Base-by-base conservation (phyloP, 1,140 invertebrate species). In the Meteorus sp. region DNA sequence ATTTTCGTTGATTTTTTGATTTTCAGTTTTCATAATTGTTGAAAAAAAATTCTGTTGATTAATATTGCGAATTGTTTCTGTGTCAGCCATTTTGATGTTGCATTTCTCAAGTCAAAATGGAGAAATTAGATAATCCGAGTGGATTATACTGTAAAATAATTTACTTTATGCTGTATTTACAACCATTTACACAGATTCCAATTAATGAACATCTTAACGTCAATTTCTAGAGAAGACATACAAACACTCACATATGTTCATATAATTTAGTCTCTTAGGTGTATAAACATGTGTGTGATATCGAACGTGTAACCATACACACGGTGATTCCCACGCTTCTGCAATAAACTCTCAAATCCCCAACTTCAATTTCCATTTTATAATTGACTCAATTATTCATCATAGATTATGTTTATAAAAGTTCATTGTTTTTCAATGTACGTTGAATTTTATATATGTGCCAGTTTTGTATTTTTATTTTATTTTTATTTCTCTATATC, bases 131-230 rank as follows among this genome's bases (percentile, higher is more conserved):
- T 29, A 8, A 39, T 56, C 29, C 41, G 11, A 29, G 13, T 41
- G 29, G 23, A 29, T 11, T 17, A 13, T 41, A 41, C 9, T 25
- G 19, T 22, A 15, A 29, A 44, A 25, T 56, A 55, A 13, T 27
- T 55, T 13, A 45, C 41, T 44, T 55, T 52, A 9, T 29, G 17
- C n/a, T 15, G 13, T 39, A 15, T 7, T 15, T 45, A 17, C 27
- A 25, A 51, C 54, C 59, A 56, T 56, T 61, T 56, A 61, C 19
- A 51, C 54, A 61, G 53, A 48, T 61, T 62, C 58, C 31, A 37
- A 62, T 62, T 62, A 62, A 62, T 62, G 55, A 62, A 57, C 11
- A 11, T 22, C 25, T 48, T 29, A 11, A 13, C 9, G 20, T 13
- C 15, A 20, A 44, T 44, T 19, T 7, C 17, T 17, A 11, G 11